Percentiles rank a stretch among this genome's conserved stretches.
Evolutionary conservation across 2,888 invertebrate genomes (phyloP).

Genomic region (Esperia sulphurella): DNA sequence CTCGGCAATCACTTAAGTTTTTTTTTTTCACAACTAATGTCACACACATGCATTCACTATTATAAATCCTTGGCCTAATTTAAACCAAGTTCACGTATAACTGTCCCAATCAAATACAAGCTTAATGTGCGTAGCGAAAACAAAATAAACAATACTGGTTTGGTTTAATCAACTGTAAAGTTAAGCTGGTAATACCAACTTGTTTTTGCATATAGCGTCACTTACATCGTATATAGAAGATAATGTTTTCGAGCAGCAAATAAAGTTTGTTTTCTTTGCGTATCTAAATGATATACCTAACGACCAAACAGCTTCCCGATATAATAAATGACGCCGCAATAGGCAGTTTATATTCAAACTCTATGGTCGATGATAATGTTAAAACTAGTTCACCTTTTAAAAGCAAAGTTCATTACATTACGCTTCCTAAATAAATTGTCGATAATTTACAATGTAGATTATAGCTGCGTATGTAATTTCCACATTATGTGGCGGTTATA

Average conservation of each 20-base stretch:
- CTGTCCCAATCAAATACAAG: too few relatives aligned
- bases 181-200: too few relatives aligned
- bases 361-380: constrained; percentile 31
- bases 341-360: constrained; percentile 48
- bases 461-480: background rate
- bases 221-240: too few relatives aligned
- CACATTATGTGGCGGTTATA: background rate
- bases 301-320: constrained; percentile 15
- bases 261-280: too few relatives aligned
- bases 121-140: too few relatives aligned
- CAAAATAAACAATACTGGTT: too few relatives aligned
- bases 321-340: constrained; percentile 16
- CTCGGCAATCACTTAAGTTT: too few relatives aligned
- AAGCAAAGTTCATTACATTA: constrained; percentile 48
- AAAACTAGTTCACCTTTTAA: constrained; percentile 67
- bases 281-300: constrained; percentile 11
- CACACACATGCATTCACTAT: background rate
- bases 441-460: constrained; percentile 26
- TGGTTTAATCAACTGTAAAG: too few relatives aligned
- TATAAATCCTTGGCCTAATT: background rate
- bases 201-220: too few relatives aligned
- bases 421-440: constrained; percentile 57
- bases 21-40: background rate
- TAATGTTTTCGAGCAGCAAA: too few relatives aligned
- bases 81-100: background rate